Percentiles rank a stretch among this genome's conserved stretches.
phyloP scores from a whole-genome alignment of 2,113 vertebrate species.

The Larimichthys polyactis region DNA sequence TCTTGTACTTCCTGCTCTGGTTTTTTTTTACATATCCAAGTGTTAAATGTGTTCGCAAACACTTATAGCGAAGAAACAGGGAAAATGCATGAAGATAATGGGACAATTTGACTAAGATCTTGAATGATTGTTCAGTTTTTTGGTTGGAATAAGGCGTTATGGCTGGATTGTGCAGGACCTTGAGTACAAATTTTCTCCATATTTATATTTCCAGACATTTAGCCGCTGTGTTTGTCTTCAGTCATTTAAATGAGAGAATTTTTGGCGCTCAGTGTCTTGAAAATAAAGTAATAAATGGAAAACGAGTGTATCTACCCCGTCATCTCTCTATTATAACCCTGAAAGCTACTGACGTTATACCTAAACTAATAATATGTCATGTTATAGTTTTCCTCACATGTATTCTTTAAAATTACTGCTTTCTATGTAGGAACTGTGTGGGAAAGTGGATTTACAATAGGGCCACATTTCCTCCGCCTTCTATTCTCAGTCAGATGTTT shows the following conservation, averaged over 20 bases:
- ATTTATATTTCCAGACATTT: neutral
- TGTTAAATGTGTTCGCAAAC: neutral
- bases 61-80: neutral
- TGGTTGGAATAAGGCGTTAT: neutral
- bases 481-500: constrained; percentile 64
- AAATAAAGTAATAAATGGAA: neutral
- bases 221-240: neutral
- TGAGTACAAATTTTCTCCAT: neutral
- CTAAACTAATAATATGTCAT: constrained; percentile 1
- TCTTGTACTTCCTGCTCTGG: constrained; percentile 57
- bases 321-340: neutral
- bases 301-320: neutral
- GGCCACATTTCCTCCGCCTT: constrained; percentile 38
- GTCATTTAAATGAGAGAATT: neutral
- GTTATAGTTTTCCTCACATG: neutral
- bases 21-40: constrained; percentile 21
- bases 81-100: neutral
- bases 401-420: constrained; percentile 33
- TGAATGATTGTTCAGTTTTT: neutral
- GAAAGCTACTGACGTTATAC: neutral
- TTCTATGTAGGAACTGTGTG: constrained; percentile 30
- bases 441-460: constrained; percentile 46
- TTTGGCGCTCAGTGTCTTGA: neutral
- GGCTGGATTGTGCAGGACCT: neutral
- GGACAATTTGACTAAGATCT: neutral